Evolutionary conservation across 92 coral and sea anemone genomes (phyloP).

Genomic region (Plumapathes pennacea): DNA sequence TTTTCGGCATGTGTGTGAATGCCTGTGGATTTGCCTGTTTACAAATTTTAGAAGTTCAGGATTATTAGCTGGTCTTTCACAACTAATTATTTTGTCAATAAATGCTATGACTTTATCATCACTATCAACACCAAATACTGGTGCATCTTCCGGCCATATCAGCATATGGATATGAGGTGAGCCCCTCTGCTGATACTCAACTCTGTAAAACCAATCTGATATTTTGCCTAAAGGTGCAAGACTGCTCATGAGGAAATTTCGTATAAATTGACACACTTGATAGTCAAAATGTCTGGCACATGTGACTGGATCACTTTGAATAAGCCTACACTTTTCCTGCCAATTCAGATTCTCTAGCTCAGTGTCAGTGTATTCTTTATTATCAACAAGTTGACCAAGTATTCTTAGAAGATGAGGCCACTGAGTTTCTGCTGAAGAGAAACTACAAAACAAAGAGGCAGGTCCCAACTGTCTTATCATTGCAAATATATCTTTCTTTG

Average conservation of each 20-base stretch:
- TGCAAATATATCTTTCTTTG: conserved; percentile 55
- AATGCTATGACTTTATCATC: conserved; percentile 32
- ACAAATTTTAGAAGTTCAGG: conserved; percentile 49
- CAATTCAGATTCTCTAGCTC: conserved; percentile 25
- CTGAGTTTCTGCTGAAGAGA: conserved; percentile 44
- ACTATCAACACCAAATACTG: conserved; percentile 41
- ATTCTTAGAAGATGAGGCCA: conserved; percentile 21
- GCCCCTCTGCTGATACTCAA: conserved; percentile 41
- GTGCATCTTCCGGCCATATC: conserved; percentile 51
- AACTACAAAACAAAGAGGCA: conserved; percentile 54
- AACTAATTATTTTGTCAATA: conserved; percentile 46
- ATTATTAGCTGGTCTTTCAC: conserved; percentile 49
- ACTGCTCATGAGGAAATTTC: conserved; percentile 3
- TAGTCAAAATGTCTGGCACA: conserved; percentile 51
- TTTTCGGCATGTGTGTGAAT: conserved; percentile 67
- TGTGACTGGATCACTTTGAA: conserved; percentile 52
- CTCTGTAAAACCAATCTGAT: conserved; percentile 53
- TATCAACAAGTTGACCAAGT: conserved; percentile 47
- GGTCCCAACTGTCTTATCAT: conserved; percentile 63
- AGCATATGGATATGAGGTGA: conserved; percentile 62
- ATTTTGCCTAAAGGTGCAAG: conserved; percentile 22
- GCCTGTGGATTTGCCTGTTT: conserved; percentile 62
- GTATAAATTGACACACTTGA: conserved; percentile 28
- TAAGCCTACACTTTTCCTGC: conserved; percentile 31
- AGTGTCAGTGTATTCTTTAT: conserved; percentile 35